A percentile compares a stretch with the other conserved stretches of the same genome.
Conservation (phyloP, 2,113 vertebrate species). For the Peromyscus maniculatus region DNA sequence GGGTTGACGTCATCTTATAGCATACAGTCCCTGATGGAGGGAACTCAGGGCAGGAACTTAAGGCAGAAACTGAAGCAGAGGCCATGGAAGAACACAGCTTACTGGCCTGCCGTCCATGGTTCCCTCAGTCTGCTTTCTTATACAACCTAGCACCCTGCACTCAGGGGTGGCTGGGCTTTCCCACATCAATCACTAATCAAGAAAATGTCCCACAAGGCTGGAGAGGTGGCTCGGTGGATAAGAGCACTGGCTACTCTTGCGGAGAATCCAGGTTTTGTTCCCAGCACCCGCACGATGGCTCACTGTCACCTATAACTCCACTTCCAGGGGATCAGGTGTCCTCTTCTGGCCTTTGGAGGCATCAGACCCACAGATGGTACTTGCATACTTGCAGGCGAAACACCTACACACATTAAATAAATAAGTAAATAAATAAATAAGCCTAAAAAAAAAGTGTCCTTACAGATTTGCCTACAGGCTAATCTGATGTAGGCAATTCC, state of each 20-base stretch:
- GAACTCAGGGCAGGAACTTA: not conserved
- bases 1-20: not conserved
- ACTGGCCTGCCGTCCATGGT: not conserved
- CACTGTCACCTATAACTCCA: not conserved
- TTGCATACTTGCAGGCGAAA: not conserved
- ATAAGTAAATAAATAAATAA: not conserved
- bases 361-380: not conserved
- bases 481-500: not conserved
- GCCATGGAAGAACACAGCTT: not conserved
- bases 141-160: not conserved
- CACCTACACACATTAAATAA: not conserved
- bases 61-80: not conserved
- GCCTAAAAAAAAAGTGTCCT: not conserved
- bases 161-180: not conserved
- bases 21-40: not conserved
- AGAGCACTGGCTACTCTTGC: not conserved
- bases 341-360: not conserved
- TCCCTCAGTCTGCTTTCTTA: not conserved
- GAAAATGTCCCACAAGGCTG: not conserved
- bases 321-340: not conserved
- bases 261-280: not conserved
- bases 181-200: not conserved
- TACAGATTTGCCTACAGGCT: not conserved
- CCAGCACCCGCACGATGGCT: not conserved
- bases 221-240: not conserved